Conservation (phyloP, 2,113 vertebrate genomes). For the Aleadryas rufinucha region DNA sequence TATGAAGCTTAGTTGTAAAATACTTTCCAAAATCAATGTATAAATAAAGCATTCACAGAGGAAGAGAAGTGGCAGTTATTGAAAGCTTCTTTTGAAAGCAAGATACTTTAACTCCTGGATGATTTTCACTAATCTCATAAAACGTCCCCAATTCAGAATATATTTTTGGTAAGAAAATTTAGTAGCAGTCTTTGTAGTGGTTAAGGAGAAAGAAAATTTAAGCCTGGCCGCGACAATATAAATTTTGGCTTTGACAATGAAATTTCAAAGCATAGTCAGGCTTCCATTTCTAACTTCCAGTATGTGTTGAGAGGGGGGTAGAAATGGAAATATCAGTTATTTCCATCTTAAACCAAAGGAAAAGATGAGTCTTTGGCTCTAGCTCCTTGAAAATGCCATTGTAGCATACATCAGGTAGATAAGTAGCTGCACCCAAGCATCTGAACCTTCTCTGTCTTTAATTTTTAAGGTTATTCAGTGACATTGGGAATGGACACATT, state of each 20-base stretch:
- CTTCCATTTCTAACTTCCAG: neutral
- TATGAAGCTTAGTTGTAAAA: neutral
- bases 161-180: neutral
- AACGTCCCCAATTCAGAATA: neutral
- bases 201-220: neutral
- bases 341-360: neutral
- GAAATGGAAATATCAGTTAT: neutral
- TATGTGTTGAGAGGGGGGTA: no score
- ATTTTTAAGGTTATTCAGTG: neutral
- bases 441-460: neutral
- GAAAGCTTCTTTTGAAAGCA: neutral
- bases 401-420: neutral
- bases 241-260: neutral
- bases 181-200: neutral
- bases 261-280: neutral
- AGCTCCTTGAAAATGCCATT: neutral
- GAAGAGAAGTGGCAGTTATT: neutral
- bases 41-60: neutral
- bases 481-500: neutral
- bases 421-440: neutral
- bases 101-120: neutral
- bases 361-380: neutral
- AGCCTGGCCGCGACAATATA: neutral
- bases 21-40: neutral
- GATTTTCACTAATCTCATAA: neutral